Percentiles rank a stretch among this genome's conserved stretches.
Conservation (phyloP, 2,888 invertebrate species). For the Melipona beecheii region DNA sequence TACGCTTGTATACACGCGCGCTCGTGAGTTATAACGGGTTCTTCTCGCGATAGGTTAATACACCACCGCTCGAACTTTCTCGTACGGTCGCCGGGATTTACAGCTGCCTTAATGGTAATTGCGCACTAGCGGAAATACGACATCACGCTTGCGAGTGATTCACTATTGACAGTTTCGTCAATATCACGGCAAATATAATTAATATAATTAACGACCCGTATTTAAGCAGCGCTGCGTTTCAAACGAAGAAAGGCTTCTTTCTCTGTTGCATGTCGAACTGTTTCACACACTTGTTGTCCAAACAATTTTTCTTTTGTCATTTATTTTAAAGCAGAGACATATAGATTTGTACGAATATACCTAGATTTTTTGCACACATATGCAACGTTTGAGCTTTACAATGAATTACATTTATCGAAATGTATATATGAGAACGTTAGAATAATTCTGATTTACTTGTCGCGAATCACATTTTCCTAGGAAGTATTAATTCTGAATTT, state of each 20-base stretch:
- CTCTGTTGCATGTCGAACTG: no score
- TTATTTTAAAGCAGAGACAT: not conserved
- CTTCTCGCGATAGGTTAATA: not conserved
- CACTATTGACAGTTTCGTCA: not conserved
- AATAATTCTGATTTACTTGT: not conserved
- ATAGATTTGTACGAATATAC: not conserved
- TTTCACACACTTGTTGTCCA: not conserved
- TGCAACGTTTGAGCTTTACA: not conserved
- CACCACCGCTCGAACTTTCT: not conserved
- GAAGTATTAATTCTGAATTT: not conserved
- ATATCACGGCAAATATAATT: not conserved
- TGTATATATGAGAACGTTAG: not conserved
- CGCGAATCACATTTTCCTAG: no score
- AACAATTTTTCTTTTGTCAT: not conserved
- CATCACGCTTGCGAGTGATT: not conserved
- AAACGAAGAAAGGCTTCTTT: not conserved
- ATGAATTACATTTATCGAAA: not conserved
- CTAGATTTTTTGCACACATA: not conserved
- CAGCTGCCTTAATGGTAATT: not conserved
- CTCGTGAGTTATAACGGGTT: constrained; percentile 31
- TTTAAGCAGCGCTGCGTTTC: not conserved
- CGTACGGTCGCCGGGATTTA: not conserved
- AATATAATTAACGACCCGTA: not conserved
- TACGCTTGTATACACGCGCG: not conserved
- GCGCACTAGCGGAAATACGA: not conserved